phyloP scores from a whole-genome alignment of 2,797 vertebrate genomes.

The Esox lucius region DNA sequence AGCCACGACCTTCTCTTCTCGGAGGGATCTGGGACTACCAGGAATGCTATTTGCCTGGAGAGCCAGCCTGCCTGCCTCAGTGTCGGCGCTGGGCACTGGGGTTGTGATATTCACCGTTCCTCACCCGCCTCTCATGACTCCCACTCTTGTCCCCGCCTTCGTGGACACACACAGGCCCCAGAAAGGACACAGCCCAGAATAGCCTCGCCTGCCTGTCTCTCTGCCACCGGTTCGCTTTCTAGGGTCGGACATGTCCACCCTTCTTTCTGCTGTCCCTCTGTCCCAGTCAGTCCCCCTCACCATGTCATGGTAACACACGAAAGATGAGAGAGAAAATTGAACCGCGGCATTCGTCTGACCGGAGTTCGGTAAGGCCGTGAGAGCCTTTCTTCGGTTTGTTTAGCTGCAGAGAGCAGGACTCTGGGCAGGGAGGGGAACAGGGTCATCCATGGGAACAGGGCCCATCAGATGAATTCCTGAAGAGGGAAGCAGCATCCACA shows the following conservation, averaged over 20 bases:
- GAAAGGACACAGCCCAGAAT: slow-evolving; percentile 66
- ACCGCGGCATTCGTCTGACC: too few relatives aligned
- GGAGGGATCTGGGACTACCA: background rate
- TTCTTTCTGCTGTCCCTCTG: background rate
- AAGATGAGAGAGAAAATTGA: too few relatives aligned
- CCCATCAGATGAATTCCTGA: slow-evolving; percentile 30
- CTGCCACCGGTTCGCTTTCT: slow-evolving; percentile 27
- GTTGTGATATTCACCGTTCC: slow-evolving; percentile 29
- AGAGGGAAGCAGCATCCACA: slow-evolving; percentile 13
- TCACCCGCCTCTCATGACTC: slow-evolving; percentile 21
- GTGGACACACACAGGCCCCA: slow-evolving; percentile 30
- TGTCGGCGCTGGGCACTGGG: background rate
- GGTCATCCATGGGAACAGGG: slow-evolving; percentile 28
- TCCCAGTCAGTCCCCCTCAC: background rate
- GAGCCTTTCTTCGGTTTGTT: slow-evolving; percentile 36
- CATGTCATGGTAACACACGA: background rate
- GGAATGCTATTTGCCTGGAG: background rate
- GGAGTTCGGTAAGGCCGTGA: background rate
- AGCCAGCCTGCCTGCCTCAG: slow-evolving; percentile 4
- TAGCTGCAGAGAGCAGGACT: slow-evolving; percentile 15
- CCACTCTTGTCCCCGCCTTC: slow-evolving; percentile 13
- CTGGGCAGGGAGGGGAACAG: slow-evolving; percentile 1
- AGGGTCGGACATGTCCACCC: slow-evolving; percentile 6
- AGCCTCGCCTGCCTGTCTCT: slow-evolving; percentile 37
- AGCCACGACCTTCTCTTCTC: slow-evolving; percentile 6